Conservation (phyloP, 2,888 invertebrate species). For the Cryptus armator region DNA sequence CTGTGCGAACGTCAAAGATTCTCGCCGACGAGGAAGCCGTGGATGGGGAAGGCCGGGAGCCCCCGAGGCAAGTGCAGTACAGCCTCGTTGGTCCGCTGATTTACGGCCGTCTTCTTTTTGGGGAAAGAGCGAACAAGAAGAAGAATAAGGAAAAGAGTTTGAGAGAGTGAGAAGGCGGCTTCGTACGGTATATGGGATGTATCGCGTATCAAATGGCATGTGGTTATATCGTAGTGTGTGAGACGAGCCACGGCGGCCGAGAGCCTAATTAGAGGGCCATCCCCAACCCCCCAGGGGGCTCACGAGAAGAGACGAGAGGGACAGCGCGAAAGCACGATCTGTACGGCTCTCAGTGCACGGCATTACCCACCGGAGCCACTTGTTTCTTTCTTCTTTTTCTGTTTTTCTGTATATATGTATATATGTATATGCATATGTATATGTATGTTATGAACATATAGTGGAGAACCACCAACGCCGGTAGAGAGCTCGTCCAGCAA, state of each 20-base stretch:
- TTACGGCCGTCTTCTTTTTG: constrained; percentile 76
- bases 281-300: constrained; percentile 53
- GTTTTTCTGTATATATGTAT: constrained; percentile 36
- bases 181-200: constrained; percentile 74
- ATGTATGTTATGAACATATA: constrained; percentile 37
- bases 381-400: constrained; percentile 14
- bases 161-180: constrained; percentile 19
- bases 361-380: constrained; percentile 5
- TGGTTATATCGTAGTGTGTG: constrained; percentile 68
- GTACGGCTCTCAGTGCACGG: constrained; percentile 12
- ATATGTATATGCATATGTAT: constrained; percentile 29
- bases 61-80: constrained; percentile 45
- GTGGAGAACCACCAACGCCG: constrained; percentile 3
- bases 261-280: constrained; percentile 81
- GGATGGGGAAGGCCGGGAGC: constrained; percentile 54
- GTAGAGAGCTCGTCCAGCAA: constrained; percentile 77
- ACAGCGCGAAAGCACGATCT: constrained; percentile 15
- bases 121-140: constrained; percentile 2
- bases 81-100: constrained; percentile 80
- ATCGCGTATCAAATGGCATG: constrained; percentile 76
- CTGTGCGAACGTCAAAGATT: constrained; percentile 58
- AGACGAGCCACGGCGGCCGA: constrained; percentile 75
- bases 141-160: constrained; percentile 26
- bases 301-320: constrained; percentile 48
- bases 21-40: constrained; percentile 63